phyloP scores from a whole-genome alignment of 2,888 invertebrate species.

The Galeopsomyia nigrocyanea region DNA sequence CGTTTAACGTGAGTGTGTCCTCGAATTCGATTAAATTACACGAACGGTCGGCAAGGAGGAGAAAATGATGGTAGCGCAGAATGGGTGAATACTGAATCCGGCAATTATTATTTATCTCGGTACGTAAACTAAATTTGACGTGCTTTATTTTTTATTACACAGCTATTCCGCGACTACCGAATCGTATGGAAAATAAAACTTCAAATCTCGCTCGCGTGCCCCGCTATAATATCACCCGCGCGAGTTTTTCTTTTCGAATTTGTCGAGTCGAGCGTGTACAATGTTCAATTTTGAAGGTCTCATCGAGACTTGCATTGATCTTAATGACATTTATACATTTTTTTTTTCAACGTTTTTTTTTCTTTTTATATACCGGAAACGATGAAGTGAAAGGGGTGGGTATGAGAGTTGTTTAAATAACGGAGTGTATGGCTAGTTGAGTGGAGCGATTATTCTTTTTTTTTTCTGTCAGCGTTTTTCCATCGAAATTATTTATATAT shows the following conservation, averaged over 20 bases:
- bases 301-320: slow-evolving; percentile 8
- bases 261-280: slow-evolving; percentile 42
- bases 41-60: slow-evolving; percentile 45
- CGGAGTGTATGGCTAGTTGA: slow-evolving; percentile 6
- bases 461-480: slow-evolving; percentile 35
- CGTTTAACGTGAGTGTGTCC: slow-evolving; percentile 31
- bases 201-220: slow-evolving; percentile 49
- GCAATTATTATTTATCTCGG: slow-evolving; percentile 62
- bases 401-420: slow-evolving; percentile 25
- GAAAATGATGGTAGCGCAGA: slow-evolving; percentile 44
- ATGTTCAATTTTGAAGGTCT: slow-evolving; percentile 19
- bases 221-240: slow-evolving; percentile 10
- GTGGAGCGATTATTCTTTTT: slow-evolving; percentile 30
- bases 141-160: slow-evolving; percentile 48
- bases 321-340: neutral
- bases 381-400: slow-evolving; percentile 9
- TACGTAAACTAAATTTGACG: slow-evolving; percentile 47
- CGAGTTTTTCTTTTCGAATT: slow-evolving; percentile 45
- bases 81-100: slow-evolving; percentile 65
- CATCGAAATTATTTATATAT: slow-evolving; percentile 11
- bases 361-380: slow-evolving; percentile 40
- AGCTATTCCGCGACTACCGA: slow-evolving; percentile 58
- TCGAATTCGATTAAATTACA: slow-evolving; percentile 35
- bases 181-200: slow-evolving; percentile 14
- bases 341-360: slow-evolving; percentile 4